Conservation (phyloP, 2,888 invertebrate genomes). For the Pollenia labialis region DNA sequence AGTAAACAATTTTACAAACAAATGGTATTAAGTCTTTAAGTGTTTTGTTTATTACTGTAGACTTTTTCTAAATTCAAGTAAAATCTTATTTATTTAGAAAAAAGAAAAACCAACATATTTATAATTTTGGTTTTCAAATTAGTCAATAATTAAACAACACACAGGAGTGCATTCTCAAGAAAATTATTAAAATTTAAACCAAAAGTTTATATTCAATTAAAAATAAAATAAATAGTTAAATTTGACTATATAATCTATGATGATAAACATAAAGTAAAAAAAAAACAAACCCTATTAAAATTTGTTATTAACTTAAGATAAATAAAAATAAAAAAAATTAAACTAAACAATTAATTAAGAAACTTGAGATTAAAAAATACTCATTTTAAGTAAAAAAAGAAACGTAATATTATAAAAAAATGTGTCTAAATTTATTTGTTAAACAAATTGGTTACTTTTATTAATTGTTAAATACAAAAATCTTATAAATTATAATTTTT, state of each 20-base stretch:
- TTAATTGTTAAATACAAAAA: conserved; percentile 41
- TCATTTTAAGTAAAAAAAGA: conserved; percentile 28
- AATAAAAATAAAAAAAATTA: conserved; percentile 48
- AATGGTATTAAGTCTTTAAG: not conserved
- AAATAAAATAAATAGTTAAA: conserved; percentile 77
- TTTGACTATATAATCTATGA: conserved; percentile 83
- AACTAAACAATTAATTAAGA: conserved; percentile 41
- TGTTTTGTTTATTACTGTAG: conserved; percentile 11
- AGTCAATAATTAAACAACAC: conserved; percentile 54
- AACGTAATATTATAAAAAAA: conserved; percentile 4
- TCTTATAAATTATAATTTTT: not conserved
- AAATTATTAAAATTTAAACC: conserved; percentile 44
- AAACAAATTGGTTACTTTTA: conserved; percentile 47
- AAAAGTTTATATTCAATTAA: conserved; percentile 38
- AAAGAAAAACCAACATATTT: not conserved
- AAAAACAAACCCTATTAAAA: conserved; percentile 62
- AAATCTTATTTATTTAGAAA: not conserved
- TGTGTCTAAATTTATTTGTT: conserved; percentile 35
- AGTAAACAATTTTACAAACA: not conserved
- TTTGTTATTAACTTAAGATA: conserved; percentile 60
- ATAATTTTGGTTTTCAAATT: conserved; percentile 50
- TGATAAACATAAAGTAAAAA: conserved; percentile 72
- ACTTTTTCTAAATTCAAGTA: not conserved
- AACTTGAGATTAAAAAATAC: conserved; percentile 50
- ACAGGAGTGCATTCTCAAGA: conserved; percentile 62